Conservation (phyloP, 2,797 vertebrate genomes). For the Melanitta fusca region DNA sequence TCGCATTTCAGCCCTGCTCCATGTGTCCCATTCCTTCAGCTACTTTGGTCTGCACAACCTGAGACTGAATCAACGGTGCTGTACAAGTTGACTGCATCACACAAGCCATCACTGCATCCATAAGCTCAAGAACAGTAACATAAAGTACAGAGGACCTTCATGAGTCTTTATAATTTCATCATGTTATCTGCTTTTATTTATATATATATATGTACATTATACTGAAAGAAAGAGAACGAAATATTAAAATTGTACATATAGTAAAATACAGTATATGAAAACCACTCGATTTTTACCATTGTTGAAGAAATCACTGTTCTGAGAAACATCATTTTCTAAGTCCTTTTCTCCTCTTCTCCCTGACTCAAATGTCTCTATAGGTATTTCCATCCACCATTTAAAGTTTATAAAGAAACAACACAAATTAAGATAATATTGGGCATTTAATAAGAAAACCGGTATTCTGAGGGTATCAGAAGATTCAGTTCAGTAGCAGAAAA, state of each 20-base stretch:
- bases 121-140: background rate
- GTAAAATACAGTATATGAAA: background rate
- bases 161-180: background rate
- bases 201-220: background rate
- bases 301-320: background rate
- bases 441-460: background rate
- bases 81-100: background rate
- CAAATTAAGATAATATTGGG: background rate
- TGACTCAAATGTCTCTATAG: background rate
- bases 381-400: background rate
- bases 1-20: background rate
- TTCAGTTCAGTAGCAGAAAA: background rate
- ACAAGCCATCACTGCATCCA: background rate
- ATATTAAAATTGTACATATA: background rate
- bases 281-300: background rate
- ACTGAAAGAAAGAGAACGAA: background rate
- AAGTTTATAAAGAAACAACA: background rate
- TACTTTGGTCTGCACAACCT: background rate
- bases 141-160: background rate
- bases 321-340: background rate
- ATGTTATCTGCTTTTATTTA: background rate
- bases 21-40: background rate
- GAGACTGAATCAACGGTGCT: fast-evolving
- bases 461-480: background rate
- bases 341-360: background rate